A percentile compares a stretch with the other conserved stretches of the same genome.
Conservation (phyloP, 2,113 vertebrate species). For the Siniperca knerii region DNA sequence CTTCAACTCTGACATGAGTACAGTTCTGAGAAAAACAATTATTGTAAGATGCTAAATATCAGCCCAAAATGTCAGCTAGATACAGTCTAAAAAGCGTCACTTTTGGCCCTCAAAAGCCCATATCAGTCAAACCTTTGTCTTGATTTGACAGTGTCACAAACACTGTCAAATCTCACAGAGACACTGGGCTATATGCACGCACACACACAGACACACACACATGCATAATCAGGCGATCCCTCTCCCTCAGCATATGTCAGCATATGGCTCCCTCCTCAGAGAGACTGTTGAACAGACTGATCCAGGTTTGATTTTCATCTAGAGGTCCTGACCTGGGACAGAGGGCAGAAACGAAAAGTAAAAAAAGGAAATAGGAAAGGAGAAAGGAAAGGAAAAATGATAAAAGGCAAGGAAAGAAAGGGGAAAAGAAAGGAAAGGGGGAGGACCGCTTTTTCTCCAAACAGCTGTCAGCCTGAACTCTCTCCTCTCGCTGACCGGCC, state of each 20-base stretch:
- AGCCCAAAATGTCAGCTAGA: slow-evolving; percentile 2
- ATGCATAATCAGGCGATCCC: slow-evolving; percentile 54
- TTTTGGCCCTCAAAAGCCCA: slow-evolving; percentile 13
- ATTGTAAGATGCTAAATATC: slow-evolving; percentile 27
- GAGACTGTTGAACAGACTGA: slow-evolving; percentile 69
- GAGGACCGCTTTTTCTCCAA: slow-evolving; percentile 1
- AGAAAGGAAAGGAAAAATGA: not conserved
- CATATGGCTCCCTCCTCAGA: slow-evolving; percentile 71
- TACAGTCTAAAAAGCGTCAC: slow-evolving; percentile 5
- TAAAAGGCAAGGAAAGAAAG: not conserved
- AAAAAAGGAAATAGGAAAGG: not conserved
- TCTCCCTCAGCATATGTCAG: slow-evolving; percentile 68
- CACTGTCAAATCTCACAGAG: not conserved
- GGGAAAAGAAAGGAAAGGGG: not conserved
- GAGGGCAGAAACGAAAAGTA: slow-evolving; percentile 10
- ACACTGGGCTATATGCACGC: slow-evolving; percentile 1
- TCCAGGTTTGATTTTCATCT: slow-evolving; percentile 65
- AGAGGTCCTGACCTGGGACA: slow-evolving; percentile 58
- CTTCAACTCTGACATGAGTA: slow-evolving; percentile 21
- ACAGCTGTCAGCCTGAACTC: slow-evolving; percentile 55
- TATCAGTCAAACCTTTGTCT: slow-evolving; percentile 46
- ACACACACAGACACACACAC: slow-evolving; percentile 41
- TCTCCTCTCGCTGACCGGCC: slow-evolving; percentile 38
- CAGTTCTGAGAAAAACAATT: not conserved
- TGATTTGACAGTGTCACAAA: slow-evolving; percentile 15